Evolutionary conservation across 2,888 invertebrate species (phyloP).

Genomic region (Cheilosia pagana): DNA sequence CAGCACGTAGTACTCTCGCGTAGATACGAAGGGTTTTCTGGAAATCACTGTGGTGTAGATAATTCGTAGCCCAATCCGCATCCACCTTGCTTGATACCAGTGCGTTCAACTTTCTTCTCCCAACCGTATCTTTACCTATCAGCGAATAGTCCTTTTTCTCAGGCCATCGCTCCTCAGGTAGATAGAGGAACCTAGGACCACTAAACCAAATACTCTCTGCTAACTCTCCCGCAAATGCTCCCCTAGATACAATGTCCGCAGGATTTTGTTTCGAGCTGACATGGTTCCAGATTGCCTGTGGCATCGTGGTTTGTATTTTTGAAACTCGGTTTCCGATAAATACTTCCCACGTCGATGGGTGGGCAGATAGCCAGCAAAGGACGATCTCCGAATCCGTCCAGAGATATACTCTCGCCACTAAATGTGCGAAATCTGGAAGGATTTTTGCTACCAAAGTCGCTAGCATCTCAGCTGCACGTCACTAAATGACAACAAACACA

Average conservation of each 20-base stretch:
- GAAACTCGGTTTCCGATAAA: conserved; percentile 9
- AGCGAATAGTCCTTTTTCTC: background rate
- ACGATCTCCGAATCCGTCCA: background rate
- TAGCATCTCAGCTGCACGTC: conserved; percentile 19
- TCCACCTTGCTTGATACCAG: background rate
- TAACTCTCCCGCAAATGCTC: background rate
- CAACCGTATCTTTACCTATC: background rate
- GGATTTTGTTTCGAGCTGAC: background rate
- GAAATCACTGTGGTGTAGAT: background rate
- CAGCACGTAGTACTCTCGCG: background rate
- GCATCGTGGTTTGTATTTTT: conserved; percentile 9
- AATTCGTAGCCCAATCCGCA: background rate
- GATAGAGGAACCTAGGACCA: background rate
- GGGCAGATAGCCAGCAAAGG: background rate
- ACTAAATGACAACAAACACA: conserved; percentile 36
- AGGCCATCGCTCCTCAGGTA: background rate
- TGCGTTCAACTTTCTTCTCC: background rate
- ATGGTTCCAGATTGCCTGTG: background rate
- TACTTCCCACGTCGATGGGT: background rate
- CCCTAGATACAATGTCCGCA: background rate
- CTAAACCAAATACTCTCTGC: conserved; percentile 1
- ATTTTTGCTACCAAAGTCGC: background rate
- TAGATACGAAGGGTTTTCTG: conserved; percentile 7
- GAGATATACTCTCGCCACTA: background rate
- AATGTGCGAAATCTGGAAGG: background rate